Conservation (phyloP, 2,888 invertebrate genomes). For the Trachelus troglodyta region DNA sequence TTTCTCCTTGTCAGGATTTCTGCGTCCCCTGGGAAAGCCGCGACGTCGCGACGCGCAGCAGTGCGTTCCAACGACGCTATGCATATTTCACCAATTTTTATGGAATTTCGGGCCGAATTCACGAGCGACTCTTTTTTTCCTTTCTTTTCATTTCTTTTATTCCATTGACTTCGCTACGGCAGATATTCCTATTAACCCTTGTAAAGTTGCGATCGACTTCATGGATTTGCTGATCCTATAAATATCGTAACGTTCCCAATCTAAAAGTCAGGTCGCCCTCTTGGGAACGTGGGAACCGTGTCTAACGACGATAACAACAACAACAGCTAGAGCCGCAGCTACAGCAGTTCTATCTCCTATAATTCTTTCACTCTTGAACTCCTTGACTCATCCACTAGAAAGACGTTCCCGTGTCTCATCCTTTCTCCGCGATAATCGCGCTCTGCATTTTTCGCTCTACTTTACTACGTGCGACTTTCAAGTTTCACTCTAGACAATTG, state of each 20-base stretch:
- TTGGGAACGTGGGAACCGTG: constrained; percentile 35
- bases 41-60: constrained; percentile 43
- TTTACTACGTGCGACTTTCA: constrained; percentile 23
- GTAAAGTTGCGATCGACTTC: no score
- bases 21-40: constrained; percentile 45
- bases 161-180: not conserved
- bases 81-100: constrained; percentile 62
- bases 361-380: not conserved
- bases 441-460: constrained; percentile 35
- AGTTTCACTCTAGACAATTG: not conserved
- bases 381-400: constrained; percentile 10
- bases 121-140: not conserved
- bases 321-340: not conserved
- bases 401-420: constrained; percentile 16
- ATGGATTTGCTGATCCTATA: no score
- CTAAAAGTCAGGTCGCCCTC: constrained; percentile 24
- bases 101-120: constrained; percentile 44
- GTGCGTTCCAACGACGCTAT: constrained; percentile 45
- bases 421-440: constrained; percentile 38
- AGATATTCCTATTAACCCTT: no score
- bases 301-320: not conserved
- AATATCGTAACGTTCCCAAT: no score
- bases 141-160: constrained; percentile 3
- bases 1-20: constrained; percentile 43
- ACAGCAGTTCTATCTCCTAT: not conserved